A percentile compares a stretch with the other conserved stretches of the same genome.
These are phyloP conservation scores for Limnothrissa miodon DNA, from an alignment of 2,113 vertebrate genomes.

Conservation along the genomic window DNA sequence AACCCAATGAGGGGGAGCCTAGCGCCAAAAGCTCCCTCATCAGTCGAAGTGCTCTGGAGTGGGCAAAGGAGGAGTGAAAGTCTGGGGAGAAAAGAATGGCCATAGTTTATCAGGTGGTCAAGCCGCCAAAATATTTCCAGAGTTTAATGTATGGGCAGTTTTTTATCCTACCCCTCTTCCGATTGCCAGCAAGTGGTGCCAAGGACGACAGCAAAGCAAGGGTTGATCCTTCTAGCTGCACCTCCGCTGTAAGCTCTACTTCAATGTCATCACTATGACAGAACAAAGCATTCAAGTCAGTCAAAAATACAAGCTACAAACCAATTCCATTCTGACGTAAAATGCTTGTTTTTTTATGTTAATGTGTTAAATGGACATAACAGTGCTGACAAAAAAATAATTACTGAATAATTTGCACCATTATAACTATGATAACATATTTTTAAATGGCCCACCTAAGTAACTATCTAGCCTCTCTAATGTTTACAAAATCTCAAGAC, in stretches of 20 bases:
- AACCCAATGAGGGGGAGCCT: conserved; percentile 45
- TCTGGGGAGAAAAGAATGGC: conserved; percentile 43
- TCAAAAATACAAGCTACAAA: neutral
- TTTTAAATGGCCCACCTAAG: too few relatives aligned
- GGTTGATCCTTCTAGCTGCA: conserved; percentile 34
- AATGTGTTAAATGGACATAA: too few relatives aligned
- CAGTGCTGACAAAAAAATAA: too few relatives aligned
- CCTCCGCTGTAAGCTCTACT: conserved; percentile 48
- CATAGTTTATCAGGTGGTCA: neutral
- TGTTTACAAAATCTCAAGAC: neutral
- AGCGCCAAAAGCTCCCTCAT: conserved; percentile 22
- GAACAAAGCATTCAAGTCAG: neutral
- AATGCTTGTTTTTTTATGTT: neutral
- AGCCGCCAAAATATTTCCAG: neutral
- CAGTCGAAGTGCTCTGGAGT: conserved; percentile 6
- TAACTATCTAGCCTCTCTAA: neutral
- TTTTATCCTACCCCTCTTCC: conserved; percentile 43
- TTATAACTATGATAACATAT: too few relatives aligned
- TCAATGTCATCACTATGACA: conserved; percentile 43
- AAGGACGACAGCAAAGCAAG: conserved; percentile 37
- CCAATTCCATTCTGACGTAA: neutral
- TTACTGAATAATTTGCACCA: too few relatives aligned
- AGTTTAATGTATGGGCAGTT: conserved; percentile 17
- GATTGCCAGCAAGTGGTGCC: conserved; percentile 18
- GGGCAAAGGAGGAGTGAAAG: neutral